Base-by-base conservation (phyloP, 2,797 vertebrate species). In the Amphiprion clarkii region DNA sequence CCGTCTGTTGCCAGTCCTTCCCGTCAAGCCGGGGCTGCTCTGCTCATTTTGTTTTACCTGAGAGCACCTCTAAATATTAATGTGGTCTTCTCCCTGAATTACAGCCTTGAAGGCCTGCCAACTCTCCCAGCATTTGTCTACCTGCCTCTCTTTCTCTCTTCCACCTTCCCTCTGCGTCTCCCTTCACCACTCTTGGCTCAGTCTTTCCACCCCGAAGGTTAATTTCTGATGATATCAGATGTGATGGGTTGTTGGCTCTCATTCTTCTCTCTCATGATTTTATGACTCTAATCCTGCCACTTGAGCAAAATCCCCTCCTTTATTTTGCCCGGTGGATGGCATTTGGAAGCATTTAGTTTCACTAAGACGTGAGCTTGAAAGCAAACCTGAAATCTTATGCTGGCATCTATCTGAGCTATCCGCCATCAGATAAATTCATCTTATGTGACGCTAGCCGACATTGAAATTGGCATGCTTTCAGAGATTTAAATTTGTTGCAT, bases 41-140 rank as follows among this genome's bases (percentile, higher is more conserved):
- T 76, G 82, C 88, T 93, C 90, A 92, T 93, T 93, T 93, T 89
- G 90, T 93, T 92, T 90, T 85, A 93, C 93, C 91, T 92, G 88
- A 90, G 85, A 93, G 91, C 90, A 58, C 79, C 82, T 83, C 88
- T 93, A 91, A 93, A 94, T 93, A 92, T 91, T 92, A 92, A 93
- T 93, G 87, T 63, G 65, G 53, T 76, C 86, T 78, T 83, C 85
- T 88, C 83, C 78, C 79, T 84, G 89, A 92, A 89, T 91, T 92
- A 86, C 78, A 84, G 85, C 89, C 86, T 85, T 58, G 76, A 84
- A 90, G 82, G 68, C 77, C 72, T 85, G 91, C 86, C 87, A 91
- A 67, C 80, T 85, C 84, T 78, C 75, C 57, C 84, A 76, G 88
- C 87, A 76, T 87, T 90, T 89, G 79, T 91, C 92, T 89, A 76